These are phyloP conservation scores for Ceratosolen solmsi DNA, from an alignment of 1,140 invertebrate genomes.

Conservation along the genomic window DNA sequence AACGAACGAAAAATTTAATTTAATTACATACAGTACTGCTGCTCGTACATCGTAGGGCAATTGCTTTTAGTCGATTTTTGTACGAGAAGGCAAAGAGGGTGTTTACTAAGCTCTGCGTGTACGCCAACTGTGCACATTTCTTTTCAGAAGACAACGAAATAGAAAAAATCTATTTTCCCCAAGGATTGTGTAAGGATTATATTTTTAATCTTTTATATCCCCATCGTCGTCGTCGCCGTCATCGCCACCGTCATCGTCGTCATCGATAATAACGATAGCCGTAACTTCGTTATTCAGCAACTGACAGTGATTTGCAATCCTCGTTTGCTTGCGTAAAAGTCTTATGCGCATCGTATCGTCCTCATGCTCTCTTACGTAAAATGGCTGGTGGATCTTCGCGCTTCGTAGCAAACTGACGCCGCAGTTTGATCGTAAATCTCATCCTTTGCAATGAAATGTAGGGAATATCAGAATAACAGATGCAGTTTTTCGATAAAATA, in stretches of 20 bases:
- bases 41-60: neutral
- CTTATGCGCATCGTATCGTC: neutral
- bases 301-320: constrained; percentile 47
- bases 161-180: neutral
- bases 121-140: neutral
- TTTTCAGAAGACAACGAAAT: neutral
- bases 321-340: constrained; percentile 41
- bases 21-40: neutral
- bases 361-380: constrained; percentile 42
- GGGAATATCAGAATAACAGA: constrained; percentile 16
- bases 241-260: too few species aligned
- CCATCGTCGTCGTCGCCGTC: too few species aligned
- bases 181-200: constrained; percentile 37
- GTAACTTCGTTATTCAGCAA: neutral
- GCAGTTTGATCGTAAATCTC: constrained; percentile 30
- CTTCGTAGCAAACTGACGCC: neutral
- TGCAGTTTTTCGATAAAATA: constrained; percentile 2
- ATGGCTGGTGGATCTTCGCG: constrained; percentile 8
- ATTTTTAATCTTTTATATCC: constrained; percentile 11
- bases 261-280: neutral
- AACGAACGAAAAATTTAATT: constrained; percentile 4
- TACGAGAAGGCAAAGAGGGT: constrained; percentile 13
- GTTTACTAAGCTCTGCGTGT: neutral
- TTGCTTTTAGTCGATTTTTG: neutral
- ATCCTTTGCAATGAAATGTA: neutral